Evolutionary conservation across 2,797 vertebrate species (phyloP).

Genomic region (Acanthiza pusilla): DNA sequence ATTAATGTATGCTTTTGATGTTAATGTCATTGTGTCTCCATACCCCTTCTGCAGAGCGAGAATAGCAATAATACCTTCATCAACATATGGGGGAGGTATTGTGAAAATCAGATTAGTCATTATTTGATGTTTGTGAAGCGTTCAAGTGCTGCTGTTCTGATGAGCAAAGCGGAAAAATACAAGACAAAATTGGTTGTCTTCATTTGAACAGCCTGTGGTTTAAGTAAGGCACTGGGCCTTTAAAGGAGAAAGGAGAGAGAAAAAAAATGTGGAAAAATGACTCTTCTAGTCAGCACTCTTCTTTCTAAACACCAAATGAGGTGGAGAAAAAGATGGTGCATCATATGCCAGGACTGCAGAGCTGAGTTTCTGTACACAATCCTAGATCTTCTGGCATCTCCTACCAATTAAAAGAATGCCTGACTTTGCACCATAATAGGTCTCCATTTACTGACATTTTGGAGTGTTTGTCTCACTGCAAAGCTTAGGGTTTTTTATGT

Average conservation of each 20-base stretch:
- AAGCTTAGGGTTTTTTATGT: neutral
- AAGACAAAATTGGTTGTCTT: neutral
- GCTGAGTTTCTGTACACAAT: neutral
- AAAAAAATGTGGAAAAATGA: neutral
- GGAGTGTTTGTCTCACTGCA: neutral
- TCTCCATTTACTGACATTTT: neutral
- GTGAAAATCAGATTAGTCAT: conserved; percentile 50
- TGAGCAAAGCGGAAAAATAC: conserved; percentile 17
- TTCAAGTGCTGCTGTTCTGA: neutral
- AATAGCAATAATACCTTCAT: conserved; percentile 11
- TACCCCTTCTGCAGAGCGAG: neutral
- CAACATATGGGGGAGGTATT: conserved; percentile 18
- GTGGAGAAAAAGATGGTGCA: neutral
- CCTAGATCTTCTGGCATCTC: neutral
- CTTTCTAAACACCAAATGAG: neutral
- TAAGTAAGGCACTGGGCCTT: neutral
- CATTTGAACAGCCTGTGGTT: neutral
- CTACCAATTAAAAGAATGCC: neutral
- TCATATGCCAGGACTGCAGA: neutral
- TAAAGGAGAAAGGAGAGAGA: neutral
- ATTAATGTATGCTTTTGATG: conserved; percentile 1
- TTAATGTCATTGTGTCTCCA: neutral
- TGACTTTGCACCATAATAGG: neutral
- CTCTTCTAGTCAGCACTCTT: neutral
- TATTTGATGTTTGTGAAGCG: conserved; percentile 30